Evolutionary conservation across 2,113 vertebrate species (phyloP), one percentile per base, ranked within the genome.

Genomic region (Clinocottus analis): DNA sequence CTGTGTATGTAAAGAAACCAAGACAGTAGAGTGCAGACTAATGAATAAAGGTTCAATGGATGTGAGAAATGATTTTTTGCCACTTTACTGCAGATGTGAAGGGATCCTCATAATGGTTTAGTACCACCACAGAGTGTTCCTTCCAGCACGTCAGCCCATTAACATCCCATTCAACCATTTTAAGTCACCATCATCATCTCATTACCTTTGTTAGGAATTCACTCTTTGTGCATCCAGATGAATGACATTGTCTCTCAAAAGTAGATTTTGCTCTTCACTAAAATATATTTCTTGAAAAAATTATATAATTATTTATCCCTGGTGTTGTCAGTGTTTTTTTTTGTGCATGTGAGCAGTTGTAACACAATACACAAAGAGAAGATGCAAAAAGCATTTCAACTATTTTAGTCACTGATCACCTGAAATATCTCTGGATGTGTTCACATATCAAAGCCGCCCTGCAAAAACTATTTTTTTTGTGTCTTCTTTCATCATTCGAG

Each of bases 21-120:
- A 53, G 35, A 69, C 51, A 55, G 17, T 41, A 3, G 31, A 41
- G 51, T 63, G 39, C 49, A 61, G 58, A 63, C 25, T 35, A 60
- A 85, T 7, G 76, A 87, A 61, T 11, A 35, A 82, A 33, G 4
- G 12, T 72, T 77, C 64, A 77, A 68, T 47, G 73, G 67, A 85
- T 77, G 67, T 83, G 82, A 87, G 59, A 65, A 62, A 80, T 67
- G 82, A 68, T 55, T 70, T 33, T 70, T 12, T 81, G 82, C 72
- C 56, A 72, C 75, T 70, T 80, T 45, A 55, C 75, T 74, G 51
- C 56, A 76, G 73, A 49, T 39, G 31, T 43, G 39, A 85, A 39
- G 53, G 76, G 51, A 82, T 61, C 49, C 41, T 61, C 5, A 0
- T 76, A 82, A 80, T 79, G 56, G 68, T 68, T 84, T 80, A 66